Conservation (phyloP, 2,113 vertebrate species). For the Sylvilagus bachmani region DNA sequence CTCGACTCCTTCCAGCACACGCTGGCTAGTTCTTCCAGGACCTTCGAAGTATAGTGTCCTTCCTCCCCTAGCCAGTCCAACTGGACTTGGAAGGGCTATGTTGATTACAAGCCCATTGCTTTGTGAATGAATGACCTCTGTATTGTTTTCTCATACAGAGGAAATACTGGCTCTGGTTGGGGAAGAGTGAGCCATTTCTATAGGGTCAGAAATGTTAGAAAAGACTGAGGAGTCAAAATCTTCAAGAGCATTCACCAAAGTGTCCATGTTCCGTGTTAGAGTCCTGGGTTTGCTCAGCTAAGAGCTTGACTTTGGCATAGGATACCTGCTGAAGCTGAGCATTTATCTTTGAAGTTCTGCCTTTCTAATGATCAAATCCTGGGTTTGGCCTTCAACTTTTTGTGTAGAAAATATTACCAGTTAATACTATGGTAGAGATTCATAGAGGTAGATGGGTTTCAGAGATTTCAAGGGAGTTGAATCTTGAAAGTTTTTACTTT, state of each 20-base stretch:
- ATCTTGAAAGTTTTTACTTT: not conserved
- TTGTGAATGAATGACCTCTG: not conserved
- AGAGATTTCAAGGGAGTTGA: not conserved
- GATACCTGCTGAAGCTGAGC: not conserved
- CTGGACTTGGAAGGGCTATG: not conserved
- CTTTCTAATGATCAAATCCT: conserved; percentile 15
- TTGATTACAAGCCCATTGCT: not conserved
- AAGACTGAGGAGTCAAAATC: not conserved
- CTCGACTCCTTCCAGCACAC: not conserved
- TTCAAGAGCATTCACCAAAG: not conserved
- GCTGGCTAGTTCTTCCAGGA: not conserved
- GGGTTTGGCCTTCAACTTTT: conserved; percentile 16
- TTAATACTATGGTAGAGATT: conserved; percentile 9
- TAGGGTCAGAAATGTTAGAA: not conserved
- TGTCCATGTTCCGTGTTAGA: not conserved
- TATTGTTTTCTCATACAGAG: not conserved
- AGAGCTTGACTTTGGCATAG: not conserved
- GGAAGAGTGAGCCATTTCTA: not conserved
- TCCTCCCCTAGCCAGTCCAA: not conserved
- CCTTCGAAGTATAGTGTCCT: not conserved
- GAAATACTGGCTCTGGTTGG: not conserved
- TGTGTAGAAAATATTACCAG: not conserved
- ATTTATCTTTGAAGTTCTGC: conserved; percentile 27
- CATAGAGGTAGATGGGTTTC: not conserved
- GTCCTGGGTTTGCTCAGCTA: not conserved